These are phyloP conservation scores for Automeris io DNA, from an alignment of 2,888 invertebrate species.

Conservation along the genomic window DNA sequence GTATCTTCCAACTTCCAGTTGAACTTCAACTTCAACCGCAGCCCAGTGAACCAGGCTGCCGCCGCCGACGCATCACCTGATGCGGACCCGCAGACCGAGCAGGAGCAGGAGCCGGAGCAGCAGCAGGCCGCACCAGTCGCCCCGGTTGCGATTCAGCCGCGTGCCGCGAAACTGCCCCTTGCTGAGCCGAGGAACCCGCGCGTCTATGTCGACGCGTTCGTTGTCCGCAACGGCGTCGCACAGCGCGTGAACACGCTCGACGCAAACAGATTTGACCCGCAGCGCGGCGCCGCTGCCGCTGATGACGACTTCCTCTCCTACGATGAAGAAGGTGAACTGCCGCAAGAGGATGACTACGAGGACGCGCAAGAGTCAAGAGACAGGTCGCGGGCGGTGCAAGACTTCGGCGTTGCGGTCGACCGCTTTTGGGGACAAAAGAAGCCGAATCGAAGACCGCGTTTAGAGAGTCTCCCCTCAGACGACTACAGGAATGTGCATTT, in stretches of 20 bases:
- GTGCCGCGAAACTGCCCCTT: conserved; percentile 53
- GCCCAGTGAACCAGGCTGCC: conserved; percentile 32
- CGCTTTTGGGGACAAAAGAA: conserved; percentile 61
- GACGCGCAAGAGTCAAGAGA: conserved; percentile 59
- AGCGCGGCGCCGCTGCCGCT: conserved; percentile 25
- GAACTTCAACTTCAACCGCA: conserved; percentile 59
- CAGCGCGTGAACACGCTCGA: conserved; percentile 56
- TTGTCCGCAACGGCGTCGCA: conserved; percentile 60
- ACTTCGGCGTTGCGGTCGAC: conserved; percentile 57
- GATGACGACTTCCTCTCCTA: conserved; percentile 50
- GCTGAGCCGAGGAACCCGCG: conserved; percentile 48
- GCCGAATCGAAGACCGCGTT: conserved; percentile 23
- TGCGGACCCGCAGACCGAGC: conserved; percentile 13
- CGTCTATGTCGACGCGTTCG: conserved; percentile 67
- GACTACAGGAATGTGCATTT: conserved; percentile 65
- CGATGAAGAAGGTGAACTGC: conserved; percentile 40
- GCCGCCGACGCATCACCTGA: conserved; percentile 23
- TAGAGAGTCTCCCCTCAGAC: conserved; percentile 33
- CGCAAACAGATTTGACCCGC: conserved; percentile 36
- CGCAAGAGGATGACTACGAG: conserved; percentile 57
- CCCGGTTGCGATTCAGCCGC: conserved; percentile 51
- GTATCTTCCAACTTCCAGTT: conserved; percentile 59
- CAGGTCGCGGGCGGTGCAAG: conserved; percentile 44
- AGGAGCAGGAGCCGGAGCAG: conserved; percentile 18
- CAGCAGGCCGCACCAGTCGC: conserved; percentile 18